Conservation (phyloP, 2,113 vertebrate genomes). For the Plestiodon gilberti region DNA sequence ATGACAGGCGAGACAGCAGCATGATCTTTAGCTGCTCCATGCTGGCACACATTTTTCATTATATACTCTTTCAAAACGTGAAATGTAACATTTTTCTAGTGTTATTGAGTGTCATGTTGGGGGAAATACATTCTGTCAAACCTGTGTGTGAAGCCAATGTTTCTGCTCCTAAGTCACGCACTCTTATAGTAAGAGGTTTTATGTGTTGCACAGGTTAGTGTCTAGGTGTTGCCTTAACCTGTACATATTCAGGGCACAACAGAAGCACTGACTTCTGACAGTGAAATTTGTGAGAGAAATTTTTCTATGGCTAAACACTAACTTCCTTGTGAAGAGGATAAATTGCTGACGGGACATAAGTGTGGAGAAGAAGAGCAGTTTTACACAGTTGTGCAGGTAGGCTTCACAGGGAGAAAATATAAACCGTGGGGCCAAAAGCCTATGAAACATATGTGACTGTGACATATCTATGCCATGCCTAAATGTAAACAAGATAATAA, state of each 20-base stretch:
- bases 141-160: neutral
- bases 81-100: constrained; percentile 9
- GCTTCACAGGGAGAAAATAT: too few species aligned
- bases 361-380: neutral
- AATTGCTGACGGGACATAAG: neutral
- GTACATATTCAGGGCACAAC: neutral
- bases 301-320: neutral
- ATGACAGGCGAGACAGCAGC: neutral
- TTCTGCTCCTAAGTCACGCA: neutral
- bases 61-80: neutral
- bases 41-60: constrained; percentile 1
- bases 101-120: neutral
- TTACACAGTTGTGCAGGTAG: neutral
- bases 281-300: too few species aligned
- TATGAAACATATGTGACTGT: too few species aligned
- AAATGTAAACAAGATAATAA: too few species aligned
- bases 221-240: neutral
- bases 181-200: neutral
- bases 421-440: too few species aligned
- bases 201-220: neutral
- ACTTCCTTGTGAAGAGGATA: neutral
- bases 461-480: too few species aligned
- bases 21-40: neutral
- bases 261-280: neutral
- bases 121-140: neutral